A percentile compares a stretch with the other conserved stretches of the same genome.
Conservation (phyloP, 2,113 vertebrate species). For the Psophia crepitans region DNA sequence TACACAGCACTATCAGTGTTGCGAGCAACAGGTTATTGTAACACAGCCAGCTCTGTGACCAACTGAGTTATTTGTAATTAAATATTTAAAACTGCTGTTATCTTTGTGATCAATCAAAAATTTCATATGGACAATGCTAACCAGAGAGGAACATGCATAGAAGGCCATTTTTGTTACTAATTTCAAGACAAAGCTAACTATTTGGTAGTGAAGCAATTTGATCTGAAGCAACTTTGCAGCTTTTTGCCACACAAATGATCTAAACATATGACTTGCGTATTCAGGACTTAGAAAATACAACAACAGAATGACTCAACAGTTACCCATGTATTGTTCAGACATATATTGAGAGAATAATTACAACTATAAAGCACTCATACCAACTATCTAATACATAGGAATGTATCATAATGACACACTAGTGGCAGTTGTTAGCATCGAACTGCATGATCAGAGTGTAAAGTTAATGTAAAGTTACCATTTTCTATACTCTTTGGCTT, state of each 20-base stretch:
- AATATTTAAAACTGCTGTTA: not conserved
- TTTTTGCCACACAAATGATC: not conserved
- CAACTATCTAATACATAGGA: not conserved
- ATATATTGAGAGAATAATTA: not conserved
- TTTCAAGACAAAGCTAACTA: rapidly evolving
- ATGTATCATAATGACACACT: not conserved
- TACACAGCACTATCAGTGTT: not conserved
- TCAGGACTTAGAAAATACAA: not conserved
- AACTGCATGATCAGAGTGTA: not conserved
- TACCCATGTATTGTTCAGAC: not conserved
- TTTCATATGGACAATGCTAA: not conserved
- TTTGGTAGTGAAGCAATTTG: not conserved
- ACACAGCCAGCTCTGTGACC: not conserved
- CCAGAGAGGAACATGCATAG: not conserved
- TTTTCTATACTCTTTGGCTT: not conserved
- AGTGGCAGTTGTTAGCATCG: too few species aligned
- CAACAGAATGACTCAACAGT: not conserved
- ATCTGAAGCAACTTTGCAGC: not conserved
- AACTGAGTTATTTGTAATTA: not conserved
- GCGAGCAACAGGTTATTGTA: not conserved
- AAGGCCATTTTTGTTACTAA: not conserved
- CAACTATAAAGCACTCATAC: not conserved
- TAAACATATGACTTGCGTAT: not conserved
- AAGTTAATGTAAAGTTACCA: not conserved
- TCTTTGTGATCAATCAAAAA: not conserved